A percentile compares a stretch with the other conserved stretches of the same genome.
These are phyloP conservation scores for Passer domesticus DNA, from an alignment of 2,113 vertebrate genomes.

Conservation along the genomic window DNA sequence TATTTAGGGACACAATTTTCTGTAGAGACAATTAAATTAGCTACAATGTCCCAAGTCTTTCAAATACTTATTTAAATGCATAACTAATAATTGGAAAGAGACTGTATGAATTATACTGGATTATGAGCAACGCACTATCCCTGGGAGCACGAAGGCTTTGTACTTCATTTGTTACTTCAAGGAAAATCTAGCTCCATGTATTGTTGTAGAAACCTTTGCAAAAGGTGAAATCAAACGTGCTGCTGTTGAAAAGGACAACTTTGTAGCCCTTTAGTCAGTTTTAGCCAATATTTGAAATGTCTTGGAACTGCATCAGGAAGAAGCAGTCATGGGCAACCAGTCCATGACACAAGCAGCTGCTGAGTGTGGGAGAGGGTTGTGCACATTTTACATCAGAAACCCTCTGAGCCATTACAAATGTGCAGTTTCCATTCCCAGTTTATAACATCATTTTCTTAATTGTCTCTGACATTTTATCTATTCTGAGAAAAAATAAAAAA, in stretches of 20 bases:
- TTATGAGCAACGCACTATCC: background rate
- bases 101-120: background rate
- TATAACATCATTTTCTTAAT: background rate
- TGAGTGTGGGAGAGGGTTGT: background rate
- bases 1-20: background rate
- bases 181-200: background rate
- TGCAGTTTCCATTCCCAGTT: background rate
- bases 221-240: background rate
- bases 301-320: background rate
- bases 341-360: background rate
- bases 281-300: background rate
- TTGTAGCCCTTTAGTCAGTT: background rate
- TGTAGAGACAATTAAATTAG: background rate
- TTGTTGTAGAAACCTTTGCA: background rate
- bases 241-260: background rate
- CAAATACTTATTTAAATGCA: conserved; percentile 9
- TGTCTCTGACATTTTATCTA: background rate
- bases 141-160: background rate
- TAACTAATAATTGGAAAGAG: conserved; percentile 7
- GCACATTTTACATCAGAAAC: background rate
- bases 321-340: background rate
- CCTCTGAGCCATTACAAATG: background rate
- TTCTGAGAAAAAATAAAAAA: background rate
- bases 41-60: background rate
- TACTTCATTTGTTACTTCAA: background rate